Evolutionary conservation across 2,797 vertebrate species (phyloP), one percentile per base, ranked within the genome.

Genomic region (Chrysocyon brachyurus): DNA sequence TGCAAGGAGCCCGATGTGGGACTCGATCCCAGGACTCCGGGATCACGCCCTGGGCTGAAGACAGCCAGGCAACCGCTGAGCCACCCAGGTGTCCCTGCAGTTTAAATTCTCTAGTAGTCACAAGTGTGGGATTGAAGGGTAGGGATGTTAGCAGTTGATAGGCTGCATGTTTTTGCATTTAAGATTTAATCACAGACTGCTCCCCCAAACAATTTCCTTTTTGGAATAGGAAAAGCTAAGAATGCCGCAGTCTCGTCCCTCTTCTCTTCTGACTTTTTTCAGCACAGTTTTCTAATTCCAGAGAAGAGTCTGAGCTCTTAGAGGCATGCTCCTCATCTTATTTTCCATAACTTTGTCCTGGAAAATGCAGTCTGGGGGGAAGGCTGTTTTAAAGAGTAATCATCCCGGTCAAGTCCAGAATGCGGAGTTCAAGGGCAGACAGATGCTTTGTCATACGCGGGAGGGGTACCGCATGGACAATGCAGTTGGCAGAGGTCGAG

Each of bases 321-420:
- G 85, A 90, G 87, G 59, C 63, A 31, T 82, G 81, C 75, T 75
- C 36, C 57, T 79, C 79, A 22, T 97, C 89, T 91, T 88, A 95
- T 96, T 97, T 97, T 94, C 97, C 94, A 52, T 91, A 87, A 78
- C 79, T 91, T 63, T 96, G 82, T 91, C 92, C 86, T 97, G 83
- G 86, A 97, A 97, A 97, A 91, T 90, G 56, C 72, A 91, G 64
- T 85, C 95, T 97, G n/a, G 86, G 82, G 16, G 24, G n/a, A 78
- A 94, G 56, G 85, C 57, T 54, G 22, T 88, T 88, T 95, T 92
- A 68, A 83, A 49, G 72, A 52, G 40, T 82, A 73, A 73, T 92
- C 81, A 59, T 63, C 31, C 0, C 14, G 6, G 14, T 89, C 79
- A 26, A 31, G 68, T 59, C 28, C 78, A 92, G 93, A 95, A 57